Conservation (phyloP, 2,888 invertebrate species). For the Portevinia maculata region DNA sequence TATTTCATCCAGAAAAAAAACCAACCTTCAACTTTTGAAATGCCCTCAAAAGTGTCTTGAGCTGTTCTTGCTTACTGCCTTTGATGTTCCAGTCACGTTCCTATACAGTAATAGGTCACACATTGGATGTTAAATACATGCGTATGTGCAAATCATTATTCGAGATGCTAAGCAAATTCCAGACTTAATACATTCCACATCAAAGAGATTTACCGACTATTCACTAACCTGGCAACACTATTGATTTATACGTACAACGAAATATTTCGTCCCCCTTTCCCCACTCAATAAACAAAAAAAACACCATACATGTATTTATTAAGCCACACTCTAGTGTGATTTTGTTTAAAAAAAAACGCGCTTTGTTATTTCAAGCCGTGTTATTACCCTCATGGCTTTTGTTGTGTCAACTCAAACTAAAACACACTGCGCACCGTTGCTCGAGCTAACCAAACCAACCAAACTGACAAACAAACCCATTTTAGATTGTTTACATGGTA, state of each 20-base stretch:
- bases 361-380: constrained; percentile 54
- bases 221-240: constrained; percentile 13
- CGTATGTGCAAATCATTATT: too few species aligned
- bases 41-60: too few species aligned
- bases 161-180: constrained; percentile 20
- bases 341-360: constrained; percentile 56
- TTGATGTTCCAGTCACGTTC: too few species aligned
- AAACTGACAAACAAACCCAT: constrained; percentile 66
- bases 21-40: too few species aligned
- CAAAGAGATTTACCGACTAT: constrained; percentile 30
- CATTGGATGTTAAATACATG: too few species aligned
- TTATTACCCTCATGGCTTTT: constrained; percentile 60
- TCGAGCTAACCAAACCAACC: background rate
- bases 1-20: too few species aligned
- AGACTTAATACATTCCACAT: constrained; percentile 44
- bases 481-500: constrained; percentile 72
- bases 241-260: constrained; percentile 14
- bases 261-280: background rate
- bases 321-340: constrained; percentile 59
- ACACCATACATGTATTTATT: constrained; percentile 3
- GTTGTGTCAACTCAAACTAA: constrained; percentile 62
- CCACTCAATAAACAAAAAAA: constrained; percentile 2
- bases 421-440: constrained; percentile 3
- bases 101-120: too few species aligned
- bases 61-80: too few species aligned